phyloP scores from a whole-genome alignment of 2,888 invertebrate genomes.

The Lochmaea crataegi region DNA sequence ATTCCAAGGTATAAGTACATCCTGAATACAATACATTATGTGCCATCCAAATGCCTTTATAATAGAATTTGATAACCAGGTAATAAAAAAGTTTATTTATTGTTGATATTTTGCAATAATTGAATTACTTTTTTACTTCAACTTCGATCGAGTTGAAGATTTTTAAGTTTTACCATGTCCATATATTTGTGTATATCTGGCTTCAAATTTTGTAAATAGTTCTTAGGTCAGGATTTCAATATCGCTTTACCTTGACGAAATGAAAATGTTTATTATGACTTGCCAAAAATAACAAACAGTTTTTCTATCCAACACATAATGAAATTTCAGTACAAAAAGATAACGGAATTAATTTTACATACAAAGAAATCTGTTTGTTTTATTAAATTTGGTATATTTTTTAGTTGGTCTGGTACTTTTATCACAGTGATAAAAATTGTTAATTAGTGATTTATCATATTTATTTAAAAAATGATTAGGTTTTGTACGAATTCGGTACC shows the following conservation, averaged over 20 bases:
- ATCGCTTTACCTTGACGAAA: constrained; percentile 23
- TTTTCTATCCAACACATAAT: neutral
- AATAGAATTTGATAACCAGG: constrained; percentile 22
- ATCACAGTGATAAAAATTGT: neutral
- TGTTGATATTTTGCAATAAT: constrained; percentile 12
- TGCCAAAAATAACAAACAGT: neutral
- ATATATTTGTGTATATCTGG: constrained; percentile 11
- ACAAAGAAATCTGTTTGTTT: neutral
- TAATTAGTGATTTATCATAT: constrained; percentile 11
- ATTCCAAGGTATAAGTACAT: constrained; percentile 18
- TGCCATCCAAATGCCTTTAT: constrained; percentile 32
- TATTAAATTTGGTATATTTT: neutral
- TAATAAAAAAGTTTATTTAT: constrained; percentile 21
- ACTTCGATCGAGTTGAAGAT: neutral
- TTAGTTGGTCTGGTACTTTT: constrained; percentile 9
- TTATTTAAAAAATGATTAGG: neutral
- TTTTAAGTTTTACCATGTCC: neutral
- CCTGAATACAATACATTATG: constrained; percentile 23
- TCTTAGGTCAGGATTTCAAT: constrained; percentile 12
- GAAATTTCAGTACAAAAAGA: too few species aligned
- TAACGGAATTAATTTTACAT: neutral
- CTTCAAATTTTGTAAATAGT: constrained; percentile 18
- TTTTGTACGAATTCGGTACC: constrained; percentile 5
- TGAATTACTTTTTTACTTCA: constrained; percentile 14
- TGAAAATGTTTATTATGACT: neutral